phyloP scores from a whole-genome alignment of 2,797 vertebrate species.

The Perodicticus potto region DNA sequence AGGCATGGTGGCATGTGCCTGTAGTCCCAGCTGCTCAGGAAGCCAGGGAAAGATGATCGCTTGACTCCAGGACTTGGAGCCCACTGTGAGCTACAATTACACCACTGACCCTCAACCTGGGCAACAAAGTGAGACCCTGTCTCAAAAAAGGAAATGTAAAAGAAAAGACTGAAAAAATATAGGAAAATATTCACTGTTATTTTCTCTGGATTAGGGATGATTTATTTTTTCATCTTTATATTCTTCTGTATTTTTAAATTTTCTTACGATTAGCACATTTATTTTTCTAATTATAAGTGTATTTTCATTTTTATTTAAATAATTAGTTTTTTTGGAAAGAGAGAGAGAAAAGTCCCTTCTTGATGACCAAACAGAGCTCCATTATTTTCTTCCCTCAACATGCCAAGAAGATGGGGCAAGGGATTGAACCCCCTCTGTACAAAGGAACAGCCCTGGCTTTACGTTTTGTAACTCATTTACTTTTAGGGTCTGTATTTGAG shows the following conservation, averaged over 20 bases:
- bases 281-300: background rate
- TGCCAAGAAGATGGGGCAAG: background rate
- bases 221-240: background rate
- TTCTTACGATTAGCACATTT: background rate
- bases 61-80: background rate
- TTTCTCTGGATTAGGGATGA: background rate
- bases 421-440: background rate
- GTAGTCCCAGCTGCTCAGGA: background rate
- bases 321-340: background rate
- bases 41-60: background rate
- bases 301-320: conserved; percentile 13
- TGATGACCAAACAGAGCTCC: background rate
- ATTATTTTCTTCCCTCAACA: background rate
- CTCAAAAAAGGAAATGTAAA: background rate
- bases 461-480: background rate
- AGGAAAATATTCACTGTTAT: conserved; percentile 2
- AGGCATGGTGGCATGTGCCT: background rate
- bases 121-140: background rate
- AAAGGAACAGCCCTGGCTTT: background rate
- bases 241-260: conserved; percentile 6
- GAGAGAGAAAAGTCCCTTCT: background rate
- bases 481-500: background rate
- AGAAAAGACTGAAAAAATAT: conserved; percentile 7
- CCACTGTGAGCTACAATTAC: background rate
- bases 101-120: background rate